Base-by-base conservation (phyloP, 64 coral and sea anemone species). In the Platygyra sinensis region DNA sequence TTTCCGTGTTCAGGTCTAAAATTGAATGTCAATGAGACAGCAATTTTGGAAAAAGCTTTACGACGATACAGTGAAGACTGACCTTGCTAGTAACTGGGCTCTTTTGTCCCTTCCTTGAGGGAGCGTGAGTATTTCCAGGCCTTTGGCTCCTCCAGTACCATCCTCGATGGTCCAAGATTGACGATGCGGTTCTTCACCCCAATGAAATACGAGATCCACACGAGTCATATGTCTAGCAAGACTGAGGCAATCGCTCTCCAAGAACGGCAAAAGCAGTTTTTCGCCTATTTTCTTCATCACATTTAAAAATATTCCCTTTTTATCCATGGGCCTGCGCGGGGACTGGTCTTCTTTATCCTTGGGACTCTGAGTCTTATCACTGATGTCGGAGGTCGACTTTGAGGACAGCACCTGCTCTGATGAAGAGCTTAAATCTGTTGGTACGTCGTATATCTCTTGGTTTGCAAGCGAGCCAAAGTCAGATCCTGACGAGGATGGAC, bases 51-150 rank as follows among this genome's bases (percentile, higher is more conserved):
- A 32, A 55, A 83, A 16, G 30, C 17, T 60, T 30, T 22, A 62
- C 10, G 9, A 73, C 9, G 16, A 31, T 10, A 73, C 71, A 30
- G 25, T 50, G 10, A 50, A 31, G 69, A 22, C 95, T 80, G 32
- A 97, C 95, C 95, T 94, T 79, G 87, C 62, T 11, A 97, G 77
- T 60, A 97, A 14, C 29, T 89, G 60, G 30, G 91, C 87, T 73
- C 95, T 77, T 36, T 86, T 75, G 4, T 97, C 91, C 22, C 95
- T 88, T 36, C 95, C 95, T 87, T 97, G 95, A 36, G 95, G 95
- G 52, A 97, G 86, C 74, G 93, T 85, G 20, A 97, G 59, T 30
- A 87, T 74, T 12, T 97, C 95, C 51, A 97, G 71, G 8, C 95
- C 95, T 15, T 90, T 67, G 1, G 88, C 95, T 55, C 87, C 95